These are phyloP conservation scores for Potamarius usumacintae DNA, from an alignment of 2,113 vertebrate genomes.

Conservation along the genomic window DNA sequence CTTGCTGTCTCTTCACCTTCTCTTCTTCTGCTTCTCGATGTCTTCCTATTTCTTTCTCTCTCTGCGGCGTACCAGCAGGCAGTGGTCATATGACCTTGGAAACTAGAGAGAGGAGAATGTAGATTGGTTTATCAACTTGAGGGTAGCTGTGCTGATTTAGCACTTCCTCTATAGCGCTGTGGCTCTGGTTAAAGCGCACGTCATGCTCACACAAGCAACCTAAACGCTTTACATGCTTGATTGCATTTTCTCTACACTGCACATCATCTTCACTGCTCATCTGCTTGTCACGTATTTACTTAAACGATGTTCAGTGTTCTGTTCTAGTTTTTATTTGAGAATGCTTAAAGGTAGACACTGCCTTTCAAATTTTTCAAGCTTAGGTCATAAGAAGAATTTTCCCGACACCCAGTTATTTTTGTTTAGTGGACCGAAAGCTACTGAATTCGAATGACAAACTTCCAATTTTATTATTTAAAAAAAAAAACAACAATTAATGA, in stretches of 20 bases:
- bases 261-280: not conserved
- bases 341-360: not conserved
- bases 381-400: too few species aligned
- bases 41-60: not conserved
- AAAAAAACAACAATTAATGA: too few species aligned
- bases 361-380: too few species aligned
- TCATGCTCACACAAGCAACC: not conserved
- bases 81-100: slow-evolving; percentile 21
- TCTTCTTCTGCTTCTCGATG: not conserved
- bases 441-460: too few species aligned
- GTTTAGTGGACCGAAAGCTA: too few species aligned
- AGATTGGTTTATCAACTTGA: slow-evolving; percentile 13
- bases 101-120: not conserved
- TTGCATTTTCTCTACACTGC: not conserved
- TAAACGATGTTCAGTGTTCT: not conserved
- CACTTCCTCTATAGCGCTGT: slow-evolving; percentile 55
- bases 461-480: too few species aligned
- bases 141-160: slow-evolving; percentile 37
- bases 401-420: too few species aligned
- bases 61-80: slow-evolving; percentile 3
- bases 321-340: not conserved
- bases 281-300: not conserved
- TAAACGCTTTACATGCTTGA: not conserved
- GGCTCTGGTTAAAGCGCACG: slow-evolving; percentile 23
- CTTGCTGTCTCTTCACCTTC: not conserved